These are phyloP conservation scores for Erannis defoliaria DNA, from an alignment of 2,888 invertebrate genomes.

Conservation along the genomic window DNA sequence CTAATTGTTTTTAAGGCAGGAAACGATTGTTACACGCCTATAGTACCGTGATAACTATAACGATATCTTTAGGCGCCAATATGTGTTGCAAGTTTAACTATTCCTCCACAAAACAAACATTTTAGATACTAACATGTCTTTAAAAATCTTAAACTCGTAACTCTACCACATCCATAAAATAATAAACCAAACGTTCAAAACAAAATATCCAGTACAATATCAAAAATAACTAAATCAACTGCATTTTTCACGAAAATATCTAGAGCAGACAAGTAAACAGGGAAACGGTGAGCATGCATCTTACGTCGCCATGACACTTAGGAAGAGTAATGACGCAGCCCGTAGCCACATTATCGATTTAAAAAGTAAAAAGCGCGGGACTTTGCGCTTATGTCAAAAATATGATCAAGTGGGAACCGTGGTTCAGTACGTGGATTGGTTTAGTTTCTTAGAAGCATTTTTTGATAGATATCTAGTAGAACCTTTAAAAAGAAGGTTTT, in stretches of 20 bases:
- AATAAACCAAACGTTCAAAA: conserved; percentile 6
- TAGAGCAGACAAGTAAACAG: conserved; percentile 53
- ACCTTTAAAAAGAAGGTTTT: no score
- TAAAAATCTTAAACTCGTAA: neutral
- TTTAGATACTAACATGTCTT: neutral
- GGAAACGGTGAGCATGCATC: conserved; percentile 57
- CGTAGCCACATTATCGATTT: conserved; percentile 55
- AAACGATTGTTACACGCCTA: no score
- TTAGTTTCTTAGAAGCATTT: neutral
- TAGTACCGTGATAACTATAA: no score
- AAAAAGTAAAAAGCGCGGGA: conserved; percentile 44
- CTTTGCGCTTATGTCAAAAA: conserved; percentile 8
- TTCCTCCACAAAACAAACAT: no score
- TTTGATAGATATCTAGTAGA: neutral
- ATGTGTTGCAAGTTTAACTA: no score
- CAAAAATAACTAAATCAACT: conserved; percentile 14
- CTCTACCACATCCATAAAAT: neutral
- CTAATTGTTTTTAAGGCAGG: no score
- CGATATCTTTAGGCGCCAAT: no score
- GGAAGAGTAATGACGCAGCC: conserved; percentile 57
- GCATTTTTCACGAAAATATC: conserved; percentile 37
- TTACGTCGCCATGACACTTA: conserved; percentile 53
- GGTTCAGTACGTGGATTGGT: conserved; percentile 11
- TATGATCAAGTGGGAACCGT: conserved; percentile 1
- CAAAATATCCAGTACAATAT: conserved; percentile 4